phyloP scores from a whole-genome alignment of 1,140 invertebrate genomes.

The Orius laevigatus region DNA sequence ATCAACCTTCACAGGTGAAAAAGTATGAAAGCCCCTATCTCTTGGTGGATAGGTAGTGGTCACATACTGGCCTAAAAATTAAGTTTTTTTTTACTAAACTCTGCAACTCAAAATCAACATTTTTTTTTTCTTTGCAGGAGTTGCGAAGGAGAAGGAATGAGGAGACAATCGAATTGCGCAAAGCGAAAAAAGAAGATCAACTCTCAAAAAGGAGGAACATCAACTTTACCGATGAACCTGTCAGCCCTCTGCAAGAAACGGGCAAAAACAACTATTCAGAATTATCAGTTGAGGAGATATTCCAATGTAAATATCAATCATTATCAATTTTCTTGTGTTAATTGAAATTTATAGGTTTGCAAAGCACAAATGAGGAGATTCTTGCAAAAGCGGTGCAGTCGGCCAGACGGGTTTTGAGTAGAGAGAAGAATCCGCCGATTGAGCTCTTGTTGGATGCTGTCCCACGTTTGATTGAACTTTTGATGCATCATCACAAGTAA shows the following conservation, averaged over 20 bases:
- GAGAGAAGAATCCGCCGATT: constrained; percentile 88
- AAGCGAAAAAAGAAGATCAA: constrained; percentile 88
- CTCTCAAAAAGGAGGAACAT: constrained; percentile 88
- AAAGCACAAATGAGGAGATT: constrained; percentile 37
- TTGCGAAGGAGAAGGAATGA: constrained; percentile 75
- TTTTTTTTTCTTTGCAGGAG: too few relatives aligned
- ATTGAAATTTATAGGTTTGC: constrained; percentile 30
- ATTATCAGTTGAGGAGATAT: too few relatives aligned
- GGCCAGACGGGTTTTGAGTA: constrained; percentile 77
- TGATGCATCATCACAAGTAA: constrained; percentile 52
- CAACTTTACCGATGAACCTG: constrained; percentile 31
- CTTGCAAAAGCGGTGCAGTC: constrained; percentile 53
- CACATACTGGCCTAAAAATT: too few relatives aligned
- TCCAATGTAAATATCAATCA: background rate
- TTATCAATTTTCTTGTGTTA: background rate
- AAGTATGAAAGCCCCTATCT: too few relatives aligned
- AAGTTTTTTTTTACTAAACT: too few relatives aligned
- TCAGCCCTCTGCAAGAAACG: constrained; percentile 35
- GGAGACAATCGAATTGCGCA: constrained; percentile 75
- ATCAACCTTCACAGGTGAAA: too few relatives aligned
- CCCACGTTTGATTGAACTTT: constrained; percentile 63
- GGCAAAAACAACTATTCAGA: too few relatives aligned
- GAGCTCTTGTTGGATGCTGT: constrained; percentile 83
- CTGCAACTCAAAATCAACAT: too few relatives aligned
- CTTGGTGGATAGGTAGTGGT: too few relatives aligned